Percentiles rank a stretch among this genome's conserved stretches.
Conservation (phyloP, 1,140 invertebrate species). For the Andricus grossulariae region DNA sequence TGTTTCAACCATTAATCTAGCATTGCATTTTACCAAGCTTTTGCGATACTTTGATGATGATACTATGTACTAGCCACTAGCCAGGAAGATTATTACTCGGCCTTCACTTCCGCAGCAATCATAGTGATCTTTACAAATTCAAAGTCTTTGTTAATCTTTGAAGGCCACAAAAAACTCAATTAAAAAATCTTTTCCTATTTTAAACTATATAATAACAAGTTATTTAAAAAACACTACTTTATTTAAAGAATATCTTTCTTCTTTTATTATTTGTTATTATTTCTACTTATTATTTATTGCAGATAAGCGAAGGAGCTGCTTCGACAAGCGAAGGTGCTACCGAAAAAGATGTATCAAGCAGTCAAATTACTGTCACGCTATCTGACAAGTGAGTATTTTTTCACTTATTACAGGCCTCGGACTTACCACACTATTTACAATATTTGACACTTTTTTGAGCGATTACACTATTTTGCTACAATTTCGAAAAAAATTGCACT, state of each 20-base stretch:
- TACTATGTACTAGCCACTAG: neutral
- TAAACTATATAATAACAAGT: neutral
- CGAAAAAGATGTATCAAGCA: slow-evolving; percentile 67
- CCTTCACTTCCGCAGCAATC: neutral
- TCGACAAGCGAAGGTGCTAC: slow-evolving; percentile 68
- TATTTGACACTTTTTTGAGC: too few relatives aligned
- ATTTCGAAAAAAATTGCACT: too few relatives aligned
- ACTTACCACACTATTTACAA: too few relatives aligned
- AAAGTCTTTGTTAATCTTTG: neutral
- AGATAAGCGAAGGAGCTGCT: slow-evolving; percentile 70
- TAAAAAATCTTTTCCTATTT: neutral
- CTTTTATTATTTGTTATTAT: slow-evolving; percentile 25
- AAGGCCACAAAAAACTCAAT: neutral
- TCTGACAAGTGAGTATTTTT: slow-evolving; percentile 68
- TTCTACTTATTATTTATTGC: slow-evolving; percentile 43
- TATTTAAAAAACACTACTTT: too few relatives aligned
- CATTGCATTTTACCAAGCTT: slow-evolving; percentile 32
- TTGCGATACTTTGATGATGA: neutral
- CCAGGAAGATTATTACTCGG: neutral
- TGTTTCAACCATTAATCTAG: slow-evolving; percentile 32
- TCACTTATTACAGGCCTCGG: neutral
- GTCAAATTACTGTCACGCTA: slow-evolving; percentile 72
- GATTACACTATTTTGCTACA: too few relatives aligned
- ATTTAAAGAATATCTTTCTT: neutral
- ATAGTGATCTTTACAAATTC: neutral